Evolutionary conservation across 2,113 vertebrate species (phyloP).

Genomic region (Prunella fulvescens): DNA sequence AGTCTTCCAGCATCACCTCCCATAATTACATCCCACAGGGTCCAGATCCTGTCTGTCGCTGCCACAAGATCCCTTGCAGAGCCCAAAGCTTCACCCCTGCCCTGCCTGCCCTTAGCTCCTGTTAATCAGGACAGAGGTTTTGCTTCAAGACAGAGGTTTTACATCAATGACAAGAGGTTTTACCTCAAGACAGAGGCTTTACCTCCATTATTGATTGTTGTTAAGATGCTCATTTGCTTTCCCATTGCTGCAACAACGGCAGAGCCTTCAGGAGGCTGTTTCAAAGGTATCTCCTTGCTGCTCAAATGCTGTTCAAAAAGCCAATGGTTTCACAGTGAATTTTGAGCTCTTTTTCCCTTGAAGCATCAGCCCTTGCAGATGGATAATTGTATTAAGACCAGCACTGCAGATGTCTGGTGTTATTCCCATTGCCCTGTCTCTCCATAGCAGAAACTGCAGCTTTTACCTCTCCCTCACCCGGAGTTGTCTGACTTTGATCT

Average conservation of each 20-base stretch:
- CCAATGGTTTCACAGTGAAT: neutral
- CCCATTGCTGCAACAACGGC: fast-evolving
- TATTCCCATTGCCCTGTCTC: neutral
- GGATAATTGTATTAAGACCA: neutral
- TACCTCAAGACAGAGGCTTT: neutral
- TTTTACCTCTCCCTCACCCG: neutral
- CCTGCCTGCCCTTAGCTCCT: neutral
- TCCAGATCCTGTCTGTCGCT: neutral
- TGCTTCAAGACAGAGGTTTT: too few relatives aligned
- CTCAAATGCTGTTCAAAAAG: neutral
- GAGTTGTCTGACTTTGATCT: neutral
- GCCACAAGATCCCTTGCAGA: neutral
- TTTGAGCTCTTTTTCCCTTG: neutral
- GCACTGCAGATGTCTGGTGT: neutral
- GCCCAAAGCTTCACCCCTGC: neutral
- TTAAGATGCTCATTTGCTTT: neutral
- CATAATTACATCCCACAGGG: fast-evolving
- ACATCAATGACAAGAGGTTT: neutral
- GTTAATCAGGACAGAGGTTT: neutral
- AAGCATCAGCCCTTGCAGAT: neutral
- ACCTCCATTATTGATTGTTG: neutral
- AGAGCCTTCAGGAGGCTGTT: neutral
- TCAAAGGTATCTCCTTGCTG: neutral
- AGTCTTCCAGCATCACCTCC: fast-evolving
- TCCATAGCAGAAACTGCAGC: neutral